Conservation (phyloP, 2,113 vertebrate species). For the Dunckerocampus dactyliophorus region DNA sequence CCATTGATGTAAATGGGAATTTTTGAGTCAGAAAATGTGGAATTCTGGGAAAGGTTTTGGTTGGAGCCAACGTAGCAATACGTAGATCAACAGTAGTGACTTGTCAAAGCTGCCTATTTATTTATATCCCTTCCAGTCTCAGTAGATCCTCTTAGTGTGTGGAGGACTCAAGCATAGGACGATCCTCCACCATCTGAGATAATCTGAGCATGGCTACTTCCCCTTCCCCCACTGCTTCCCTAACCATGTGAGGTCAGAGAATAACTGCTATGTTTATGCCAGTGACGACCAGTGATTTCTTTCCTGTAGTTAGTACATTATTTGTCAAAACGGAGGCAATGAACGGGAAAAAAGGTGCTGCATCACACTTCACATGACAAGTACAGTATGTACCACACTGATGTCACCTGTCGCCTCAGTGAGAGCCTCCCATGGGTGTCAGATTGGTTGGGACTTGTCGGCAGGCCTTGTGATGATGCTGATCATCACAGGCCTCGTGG, state of each 20-base stretch:
- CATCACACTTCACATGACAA: constrained; percentile 15
- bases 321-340: neutral
- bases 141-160: constrained; percentile 52
- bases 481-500: constrained; percentile 29
- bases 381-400: neutral
- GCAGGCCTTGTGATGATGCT: neutral
- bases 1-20: too few relatives aligned
- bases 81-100: constrained; percentile 2
- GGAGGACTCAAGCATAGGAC: constrained; percentile 27
- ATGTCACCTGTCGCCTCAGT: neutral
- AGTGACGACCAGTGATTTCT: neutral
- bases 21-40: too few relatives aligned
- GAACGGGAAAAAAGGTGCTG: neutral
- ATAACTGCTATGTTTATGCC: neutral
- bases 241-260: neutral
- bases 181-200: constrained; percentile 27
- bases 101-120: constrained; percentile 17
- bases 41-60: too few relatives aligned
- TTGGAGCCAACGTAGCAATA: neutral
- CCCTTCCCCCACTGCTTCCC: constrained; percentile 6
- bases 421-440: neutral
- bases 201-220: constrained; percentile 30
- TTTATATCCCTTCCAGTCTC: constrained; percentile 39
- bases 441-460: constrained; percentile 3
- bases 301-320: neutral